phyloP scores from a whole-genome alignment of 2,797 vertebrate species.

The Poliocrania exsul region DNA sequence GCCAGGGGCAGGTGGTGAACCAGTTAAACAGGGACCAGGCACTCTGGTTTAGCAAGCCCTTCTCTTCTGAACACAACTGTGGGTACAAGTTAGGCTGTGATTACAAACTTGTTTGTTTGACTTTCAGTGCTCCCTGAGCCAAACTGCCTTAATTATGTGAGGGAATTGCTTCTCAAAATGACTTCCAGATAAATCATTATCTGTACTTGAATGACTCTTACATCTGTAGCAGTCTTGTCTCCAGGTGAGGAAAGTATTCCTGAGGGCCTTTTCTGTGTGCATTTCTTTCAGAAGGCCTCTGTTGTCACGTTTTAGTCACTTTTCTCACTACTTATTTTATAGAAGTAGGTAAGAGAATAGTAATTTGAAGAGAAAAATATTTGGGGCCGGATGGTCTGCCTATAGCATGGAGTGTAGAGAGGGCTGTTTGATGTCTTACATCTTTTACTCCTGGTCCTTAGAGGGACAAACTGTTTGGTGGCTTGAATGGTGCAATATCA shows the following conservation, averaged over 20 bases:
- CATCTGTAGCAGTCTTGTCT: background rate
- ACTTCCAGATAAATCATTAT: conserved; percentile 25
- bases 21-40: conserved; percentile 37
- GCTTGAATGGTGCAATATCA: background rate
- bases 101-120: conserved; percentile 7
- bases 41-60: conserved; percentile 32
- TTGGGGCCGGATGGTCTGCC: background rate
- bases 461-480: background rate
- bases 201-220: background rate
- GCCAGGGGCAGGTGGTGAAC: conserved; percentile 38
- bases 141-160: background rate
- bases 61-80: background rate
- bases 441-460: background rate
- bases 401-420: background rate
- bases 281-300: background rate
- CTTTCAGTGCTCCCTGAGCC: background rate
- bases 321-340: background rate
- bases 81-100: background rate
- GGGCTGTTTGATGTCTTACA: background rate
- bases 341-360: background rate
- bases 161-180: background rate
- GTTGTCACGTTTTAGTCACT: background rate
- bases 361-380: background rate
- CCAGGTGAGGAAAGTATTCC: conserved; percentile 12
- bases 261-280: background rate